Evolutionary conservation across 1,140 invertebrate species (phyloP).

Genomic region (Panonychus citri): DNA sequence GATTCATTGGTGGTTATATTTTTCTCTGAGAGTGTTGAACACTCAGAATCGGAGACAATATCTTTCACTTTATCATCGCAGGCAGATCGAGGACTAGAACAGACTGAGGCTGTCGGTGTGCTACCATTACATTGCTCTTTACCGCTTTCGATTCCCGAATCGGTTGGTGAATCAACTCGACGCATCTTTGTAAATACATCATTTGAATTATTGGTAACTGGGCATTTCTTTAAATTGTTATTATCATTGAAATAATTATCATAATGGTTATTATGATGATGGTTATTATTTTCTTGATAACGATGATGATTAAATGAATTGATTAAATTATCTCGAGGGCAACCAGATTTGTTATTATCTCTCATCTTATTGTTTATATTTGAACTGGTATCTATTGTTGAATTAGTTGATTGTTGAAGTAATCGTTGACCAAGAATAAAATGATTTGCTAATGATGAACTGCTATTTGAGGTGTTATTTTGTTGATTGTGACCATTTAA

Average conservation of each 20-base stretch:
- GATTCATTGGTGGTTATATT: conserved; percentile 30
- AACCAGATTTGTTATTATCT: no score
- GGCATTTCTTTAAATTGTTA: background rate
- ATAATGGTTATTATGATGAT: no score
- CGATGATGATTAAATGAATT: no score
- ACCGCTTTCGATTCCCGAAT: conserved; percentile 77
- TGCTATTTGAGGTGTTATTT: no score
- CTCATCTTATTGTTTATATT: background rate
- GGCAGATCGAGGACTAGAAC: conserved; percentile 51
- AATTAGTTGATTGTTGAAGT: background rate
- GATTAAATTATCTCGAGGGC: no score
- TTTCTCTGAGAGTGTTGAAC: conserved; percentile 11
- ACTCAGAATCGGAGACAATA: conserved; percentile 11
- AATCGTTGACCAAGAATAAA: background rate
- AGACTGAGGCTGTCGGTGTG: conserved; percentile 36
- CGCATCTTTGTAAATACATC: conserved; percentile 28
- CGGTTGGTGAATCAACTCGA: conserved; percentile 64
- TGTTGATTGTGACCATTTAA: no score
- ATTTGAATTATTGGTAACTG: background rate
- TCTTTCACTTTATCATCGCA: conserved; percentile 42
- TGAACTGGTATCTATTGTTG: no score
- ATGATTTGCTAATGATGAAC: background rate
- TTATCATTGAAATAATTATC: background rate
- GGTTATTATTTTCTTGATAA: no score
- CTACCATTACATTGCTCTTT: conserved; percentile 32